These are phyloP conservation scores for Propithecus coquereli DNA, from an alignment of 2,113 vertebrate species.

Conservation along the genomic window DNA sequence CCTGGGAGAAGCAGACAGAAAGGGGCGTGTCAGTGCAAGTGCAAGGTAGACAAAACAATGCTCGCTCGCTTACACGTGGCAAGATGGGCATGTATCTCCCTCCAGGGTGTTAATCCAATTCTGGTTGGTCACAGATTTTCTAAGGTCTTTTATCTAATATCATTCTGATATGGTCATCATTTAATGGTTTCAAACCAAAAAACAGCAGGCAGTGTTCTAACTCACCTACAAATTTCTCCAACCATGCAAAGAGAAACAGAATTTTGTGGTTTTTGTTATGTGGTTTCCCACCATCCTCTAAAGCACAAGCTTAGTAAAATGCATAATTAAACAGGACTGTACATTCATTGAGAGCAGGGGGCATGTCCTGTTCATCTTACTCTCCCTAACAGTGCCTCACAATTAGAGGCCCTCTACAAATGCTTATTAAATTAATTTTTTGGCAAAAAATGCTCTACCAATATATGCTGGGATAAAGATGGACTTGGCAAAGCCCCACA, in stretches of 20 bases:
- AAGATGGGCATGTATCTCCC: background rate
- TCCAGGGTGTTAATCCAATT: no score
- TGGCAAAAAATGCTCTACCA: background rate
- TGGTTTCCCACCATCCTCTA: background rate
- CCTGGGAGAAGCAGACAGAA: background rate
- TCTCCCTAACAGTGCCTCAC: background rate
- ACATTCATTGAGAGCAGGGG: background rate
- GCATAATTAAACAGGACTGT: background rate
- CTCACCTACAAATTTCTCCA: background rate
- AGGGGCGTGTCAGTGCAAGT: background rate
- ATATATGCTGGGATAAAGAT: background rate
- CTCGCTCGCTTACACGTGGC: no score
- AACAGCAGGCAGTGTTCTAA: background rate
- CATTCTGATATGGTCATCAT: background rate
- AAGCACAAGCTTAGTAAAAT: background rate
- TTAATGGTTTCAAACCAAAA: background rate
- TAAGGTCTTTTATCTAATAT: background rate
- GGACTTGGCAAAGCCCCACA: background rate
- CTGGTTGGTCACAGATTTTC: background rate
- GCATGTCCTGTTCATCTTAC: background rate
- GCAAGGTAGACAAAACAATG: no score
- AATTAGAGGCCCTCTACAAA: background rate
- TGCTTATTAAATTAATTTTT: background rate
- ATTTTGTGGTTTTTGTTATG: background rate
- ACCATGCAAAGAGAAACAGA: background rate